Evolutionary conservation across 2,113 vertebrate genomes (phyloP), one percentile per base, ranked within the genome.

Genomic region (Zapus hudsonius): DNA sequence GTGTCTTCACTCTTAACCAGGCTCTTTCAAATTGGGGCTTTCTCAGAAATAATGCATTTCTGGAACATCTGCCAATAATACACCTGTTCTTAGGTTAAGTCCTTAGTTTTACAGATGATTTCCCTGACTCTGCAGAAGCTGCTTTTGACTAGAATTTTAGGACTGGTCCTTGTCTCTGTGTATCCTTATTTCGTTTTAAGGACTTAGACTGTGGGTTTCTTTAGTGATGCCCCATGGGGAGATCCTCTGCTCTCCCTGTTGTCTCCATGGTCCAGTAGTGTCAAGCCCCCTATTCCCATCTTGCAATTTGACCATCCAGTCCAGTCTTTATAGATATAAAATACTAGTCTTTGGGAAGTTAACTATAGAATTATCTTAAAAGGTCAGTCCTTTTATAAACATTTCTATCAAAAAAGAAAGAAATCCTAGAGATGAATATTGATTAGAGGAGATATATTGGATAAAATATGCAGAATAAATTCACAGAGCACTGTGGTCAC

Each of bases 291-390:
- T 67, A 72, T 93, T 90, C 72, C 89, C 44, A 67, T 80, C 23
- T 72, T 89, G 42, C 85, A 42, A 42, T 89, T 73, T 93, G 76
- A 81, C 20, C 36, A 72, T 92, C 78, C 16, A 47, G 66, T 19
- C 55, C 64, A 95, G 72, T 88, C 85, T 16, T 13, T 64, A 42
- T 22, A 55, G 19, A 31, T 55, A 70, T 40, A 78, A 81, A 72
- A 55, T 67, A 67, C 3, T 80, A 22, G 76, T 73, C 31, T 93
- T 42, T 95, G 61, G 82, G 36, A 88, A 95, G 31, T 52, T 93
- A 33, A 9, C 74, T 91, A 29, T 73, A 89, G n/a, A 82, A 61
- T 76, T 91, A 69, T 85, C 59, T 88, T 87, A 59, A 76, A 59
- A 92, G 36, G 52, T 79, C 9, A 83, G 22, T 87, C 27, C 12